These are phyloP conservation scores for Bursaphelenchus okinawaensis DNA, from an alignment of 2,888 invertebrate species.

Conservation along the genomic window DNA sequence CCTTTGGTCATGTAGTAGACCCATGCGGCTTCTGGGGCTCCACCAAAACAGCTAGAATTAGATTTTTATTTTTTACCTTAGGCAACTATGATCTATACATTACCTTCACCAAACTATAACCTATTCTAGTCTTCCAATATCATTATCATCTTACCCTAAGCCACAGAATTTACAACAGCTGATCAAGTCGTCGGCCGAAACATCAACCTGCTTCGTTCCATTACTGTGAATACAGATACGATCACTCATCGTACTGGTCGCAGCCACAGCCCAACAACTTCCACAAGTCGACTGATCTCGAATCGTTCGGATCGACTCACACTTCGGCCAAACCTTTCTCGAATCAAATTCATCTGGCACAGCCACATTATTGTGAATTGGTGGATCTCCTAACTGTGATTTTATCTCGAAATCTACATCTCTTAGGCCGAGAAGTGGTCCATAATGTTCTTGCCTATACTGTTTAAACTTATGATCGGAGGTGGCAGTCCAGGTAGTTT, in stretches of 20 bases:
- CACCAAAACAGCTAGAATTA: constrained; percentile 69
- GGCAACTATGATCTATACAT: too few species aligned
- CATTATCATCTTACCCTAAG: neutral
- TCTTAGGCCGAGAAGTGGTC: neutral
- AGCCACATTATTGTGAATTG: neutral
- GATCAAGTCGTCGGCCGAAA: constrained; percentile 62
- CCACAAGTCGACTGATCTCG: constrained; percentile 61
- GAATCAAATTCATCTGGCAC: constrained; percentile 8
- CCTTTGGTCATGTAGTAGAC: constrained; percentile 60
- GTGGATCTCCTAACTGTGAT: neutral
- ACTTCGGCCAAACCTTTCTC: constrained; percentile 7
- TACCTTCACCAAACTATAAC: neutral
- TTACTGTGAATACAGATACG: constrained; percentile 60
- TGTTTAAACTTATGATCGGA: neutral
- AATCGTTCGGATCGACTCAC: neutral
- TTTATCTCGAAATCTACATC: neutral
- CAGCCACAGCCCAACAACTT: constrained; percentile 71
- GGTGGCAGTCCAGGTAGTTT: neutral
- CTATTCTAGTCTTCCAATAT: neutral
- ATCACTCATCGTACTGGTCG: constrained; percentile 62
- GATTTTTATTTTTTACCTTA: neutral
- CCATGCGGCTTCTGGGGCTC: constrained; percentile 65
- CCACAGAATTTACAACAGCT: constrained; percentile 60
- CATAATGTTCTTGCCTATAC: neutral
- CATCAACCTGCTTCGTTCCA: constrained; percentile 56